phyloP scores from a whole-genome alignment of 2,797 vertebrate genomes.

The Lacerta bilineata region DNA sequence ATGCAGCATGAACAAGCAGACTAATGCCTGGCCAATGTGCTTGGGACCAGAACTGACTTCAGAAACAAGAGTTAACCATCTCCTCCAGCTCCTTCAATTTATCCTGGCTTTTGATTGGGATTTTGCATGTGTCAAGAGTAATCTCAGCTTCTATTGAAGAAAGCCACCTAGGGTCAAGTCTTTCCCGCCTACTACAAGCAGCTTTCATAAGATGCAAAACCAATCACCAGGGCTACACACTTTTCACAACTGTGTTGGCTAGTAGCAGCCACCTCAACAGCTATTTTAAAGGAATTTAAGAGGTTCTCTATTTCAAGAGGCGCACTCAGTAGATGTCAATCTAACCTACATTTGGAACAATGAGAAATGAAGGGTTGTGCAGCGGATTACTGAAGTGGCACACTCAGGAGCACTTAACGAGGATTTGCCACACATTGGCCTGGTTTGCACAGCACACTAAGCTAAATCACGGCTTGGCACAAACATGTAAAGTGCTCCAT shows the following conservation, averaged over 20 bases:
- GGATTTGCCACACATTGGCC: not conserved
- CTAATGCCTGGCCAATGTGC: not conserved
- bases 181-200: not conserved
- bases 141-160: slow-evolving; percentile 9
- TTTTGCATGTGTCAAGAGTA: slow-evolving; percentile 15
- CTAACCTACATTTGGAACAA: slow-evolving; percentile 17
- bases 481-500: no score
- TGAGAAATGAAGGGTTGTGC: slow-evolving; percentile 15
- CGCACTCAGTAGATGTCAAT: not conserved
- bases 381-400: not conserved
- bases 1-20: not conserved
- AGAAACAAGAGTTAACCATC: not conserved
- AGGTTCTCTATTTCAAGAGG: not conserved
- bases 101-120: not conserved
- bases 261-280: not conserved
- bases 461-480: no score
- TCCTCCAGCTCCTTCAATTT: not conserved
- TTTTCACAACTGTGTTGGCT: not conserved
- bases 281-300: not conserved
- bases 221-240: not conserved
- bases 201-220: slow-evolving; percentile 1
- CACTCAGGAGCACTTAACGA: not conserved
- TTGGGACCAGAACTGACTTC: not conserved
- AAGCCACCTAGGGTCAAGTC: slow-evolving; percentile 12
- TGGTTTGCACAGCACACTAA: no score